Percentiles rank a stretch among this genome's conserved stretches.
phyloP scores from a whole-genome alignment of 2,113 vertebrate genomes.

The Rallus limicola region DNA sequence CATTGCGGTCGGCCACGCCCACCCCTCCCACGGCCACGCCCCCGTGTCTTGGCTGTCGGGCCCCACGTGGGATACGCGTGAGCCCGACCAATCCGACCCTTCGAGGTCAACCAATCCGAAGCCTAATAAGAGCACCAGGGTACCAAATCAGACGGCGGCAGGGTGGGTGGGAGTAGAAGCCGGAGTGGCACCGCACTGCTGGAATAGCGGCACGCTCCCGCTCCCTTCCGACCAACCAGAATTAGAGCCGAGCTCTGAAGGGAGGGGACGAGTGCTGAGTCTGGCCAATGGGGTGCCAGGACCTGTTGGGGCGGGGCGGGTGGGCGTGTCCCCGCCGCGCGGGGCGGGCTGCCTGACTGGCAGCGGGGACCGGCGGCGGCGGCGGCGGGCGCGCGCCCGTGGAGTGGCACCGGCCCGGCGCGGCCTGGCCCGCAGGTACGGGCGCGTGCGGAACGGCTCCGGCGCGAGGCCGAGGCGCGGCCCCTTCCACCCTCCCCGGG shows the following conservation, averaged over 20 bases:
- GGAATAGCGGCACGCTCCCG: neutral
- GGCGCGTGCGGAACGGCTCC: too few species aligned
- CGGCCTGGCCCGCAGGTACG: neutral
- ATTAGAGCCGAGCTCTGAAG: too few species aligned
- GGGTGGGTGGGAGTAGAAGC: neutral
- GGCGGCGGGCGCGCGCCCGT: neutral
- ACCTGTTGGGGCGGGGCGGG: too few species aligned
- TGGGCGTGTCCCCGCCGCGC: neutral
- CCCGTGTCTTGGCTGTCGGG: neutral
- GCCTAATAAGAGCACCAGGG: fast-evolving
- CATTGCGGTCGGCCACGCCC: neutral
- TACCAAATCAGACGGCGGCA: neutral
- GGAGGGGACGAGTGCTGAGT: neutral
- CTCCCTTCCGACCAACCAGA: neutral
- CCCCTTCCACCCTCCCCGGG: too few species aligned
- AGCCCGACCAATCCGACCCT: neutral
- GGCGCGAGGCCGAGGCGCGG: too few species aligned
- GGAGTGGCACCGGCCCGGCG: neutral
- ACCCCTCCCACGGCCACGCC: neutral
- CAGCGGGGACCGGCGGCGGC: neutral
- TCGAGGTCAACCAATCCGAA: neutral
- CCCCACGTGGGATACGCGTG: neutral
- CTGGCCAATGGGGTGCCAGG: neutral
- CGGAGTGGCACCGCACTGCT: neutral
- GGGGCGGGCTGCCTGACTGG: neutral